A percentile compares a stretch with the other conserved stretches of the same genome.
Conservation (phyloP, 2,797 vertebrate genomes). For the Melanotaenia parkinsoni region DNA sequence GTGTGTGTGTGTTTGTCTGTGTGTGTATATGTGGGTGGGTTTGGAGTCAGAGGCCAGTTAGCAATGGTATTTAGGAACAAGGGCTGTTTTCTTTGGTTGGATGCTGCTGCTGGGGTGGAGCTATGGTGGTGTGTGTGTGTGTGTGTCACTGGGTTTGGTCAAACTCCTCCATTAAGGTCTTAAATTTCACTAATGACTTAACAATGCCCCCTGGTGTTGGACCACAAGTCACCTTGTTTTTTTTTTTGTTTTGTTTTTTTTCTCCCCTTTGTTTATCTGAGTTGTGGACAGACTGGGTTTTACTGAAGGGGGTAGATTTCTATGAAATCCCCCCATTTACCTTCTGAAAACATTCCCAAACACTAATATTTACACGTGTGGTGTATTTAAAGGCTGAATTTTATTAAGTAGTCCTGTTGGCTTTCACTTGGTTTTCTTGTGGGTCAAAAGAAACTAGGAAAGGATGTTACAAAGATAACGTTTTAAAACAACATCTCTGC, state of each 20-base stretch:
- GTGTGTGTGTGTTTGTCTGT: background rate
- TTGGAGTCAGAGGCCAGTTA: conserved; percentile 68
- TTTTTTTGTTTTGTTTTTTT: conserved; percentile 55
- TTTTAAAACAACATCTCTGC: conserved; percentile 9
- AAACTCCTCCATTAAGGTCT: conserved; percentile 65
- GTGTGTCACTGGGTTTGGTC: conserved; percentile 42
- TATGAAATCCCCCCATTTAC: conserved; percentile 20
- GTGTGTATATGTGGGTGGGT: conserved; percentile 35
- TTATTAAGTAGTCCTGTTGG: conserved; percentile 25
- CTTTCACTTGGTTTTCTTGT: conserved; percentile 23
- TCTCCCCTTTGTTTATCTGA: conserved; percentile 63
- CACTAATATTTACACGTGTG: conserved; percentile 59
- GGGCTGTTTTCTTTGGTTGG: conserved; percentile 72
- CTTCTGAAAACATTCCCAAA: conserved; percentile 44
- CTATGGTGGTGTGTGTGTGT: conserved; percentile 10
- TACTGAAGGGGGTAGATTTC: conserved; percentile 48
- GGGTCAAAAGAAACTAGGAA: conserved; percentile 8
- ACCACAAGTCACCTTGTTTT: conserved; percentile 66
- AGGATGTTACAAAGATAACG: background rate
- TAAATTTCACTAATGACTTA: conserved; percentile 86
- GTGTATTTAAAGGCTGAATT: conserved; percentile 38
- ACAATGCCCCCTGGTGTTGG: conserved; percentile 79
- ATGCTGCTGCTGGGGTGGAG: conserved; percentile 59
- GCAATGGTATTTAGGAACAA: conserved; percentile 66
- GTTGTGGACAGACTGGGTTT: conserved; percentile 59